A percentile compares a stretch with the other conserved stretches of the same genome.
Evolutionary conservation across 1,140 invertebrate genomes (phyloP).

Genomic region (Plodia interpunctella): DNA sequence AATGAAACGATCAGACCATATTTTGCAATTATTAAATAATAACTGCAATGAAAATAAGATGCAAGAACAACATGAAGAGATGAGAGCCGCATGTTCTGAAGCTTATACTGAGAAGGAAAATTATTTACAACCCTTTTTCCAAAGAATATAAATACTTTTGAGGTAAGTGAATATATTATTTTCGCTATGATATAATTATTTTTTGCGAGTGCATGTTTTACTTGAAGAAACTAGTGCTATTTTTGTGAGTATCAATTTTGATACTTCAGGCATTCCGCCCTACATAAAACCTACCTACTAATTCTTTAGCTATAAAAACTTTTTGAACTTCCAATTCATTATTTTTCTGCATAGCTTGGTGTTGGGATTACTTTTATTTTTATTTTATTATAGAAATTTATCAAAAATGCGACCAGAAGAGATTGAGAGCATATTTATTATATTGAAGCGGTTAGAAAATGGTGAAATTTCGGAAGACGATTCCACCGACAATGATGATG

Average conservation of each 20-base stretch:
- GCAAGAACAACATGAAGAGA: too few species aligned
- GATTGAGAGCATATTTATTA: slow-evolving; percentile 31
- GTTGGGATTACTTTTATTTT: slow-evolving; percentile 41
- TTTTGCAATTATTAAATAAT: too few species aligned
- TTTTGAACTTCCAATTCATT: slow-evolving; percentile 39
- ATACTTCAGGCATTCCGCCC: slow-evolving; percentile 50
- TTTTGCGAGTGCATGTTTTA: slow-evolving; percentile 39
- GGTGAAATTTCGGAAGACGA: slow-evolving; percentile 48
- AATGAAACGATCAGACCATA: too few species aligned
- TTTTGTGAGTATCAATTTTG: slow-evolving; percentile 49
- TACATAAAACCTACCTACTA: slow-evolving; percentile 47
- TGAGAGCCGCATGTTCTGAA: too few species aligned
- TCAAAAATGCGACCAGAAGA: slow-evolving; percentile 47
- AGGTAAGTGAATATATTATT: slow-evolving; percentile 50
- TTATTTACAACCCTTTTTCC: background rate
- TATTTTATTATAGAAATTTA: slow-evolving; percentile 47
- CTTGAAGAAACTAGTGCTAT: slow-evolving; percentile 47
- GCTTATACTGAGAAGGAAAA: too few species aligned
- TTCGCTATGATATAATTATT: slow-evolving; percentile 47
- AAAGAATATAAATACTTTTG: too few species aligned
- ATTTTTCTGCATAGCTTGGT: slow-evolving; percentile 43
- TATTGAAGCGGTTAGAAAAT: slow-evolving; percentile 35
- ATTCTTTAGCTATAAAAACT: slow-evolving; percentile 43
- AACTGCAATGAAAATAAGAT: too few species aligned
- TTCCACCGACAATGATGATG: slow-evolving; percentile 46